Evolutionary conservation across 2,888 invertebrate genomes (phyloP).

Genomic region (Drosophila anomalata): DNA sequence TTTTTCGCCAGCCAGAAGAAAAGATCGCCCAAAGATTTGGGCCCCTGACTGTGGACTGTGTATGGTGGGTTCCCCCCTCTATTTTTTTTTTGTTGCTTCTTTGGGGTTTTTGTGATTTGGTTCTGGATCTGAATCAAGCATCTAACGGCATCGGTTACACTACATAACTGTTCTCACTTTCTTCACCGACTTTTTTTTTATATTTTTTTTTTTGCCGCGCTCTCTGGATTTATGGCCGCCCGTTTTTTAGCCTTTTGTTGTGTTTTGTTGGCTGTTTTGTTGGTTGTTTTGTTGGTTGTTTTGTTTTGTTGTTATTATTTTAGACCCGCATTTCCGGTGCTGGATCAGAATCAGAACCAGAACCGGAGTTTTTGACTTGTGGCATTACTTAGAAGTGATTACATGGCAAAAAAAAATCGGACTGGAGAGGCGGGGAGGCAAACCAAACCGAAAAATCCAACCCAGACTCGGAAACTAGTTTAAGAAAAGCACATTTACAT

Average conservation of each 20-base stretch:
- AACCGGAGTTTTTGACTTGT: constrained; percentile 14
- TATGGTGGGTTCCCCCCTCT: background rate
- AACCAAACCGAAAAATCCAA: background rate
- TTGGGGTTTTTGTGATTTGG: constrained; percentile 12
- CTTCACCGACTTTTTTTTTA: constrained; percentile 59
- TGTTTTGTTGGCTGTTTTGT: constrained; percentile 14
- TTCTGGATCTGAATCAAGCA: constrained; percentile 62
- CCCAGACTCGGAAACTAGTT: background rate
- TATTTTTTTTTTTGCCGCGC: constrained; percentile 34
- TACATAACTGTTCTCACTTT: constrained; percentile 80
- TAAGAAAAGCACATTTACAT: constrained; percentile 32
- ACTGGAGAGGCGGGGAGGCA: too few relatives aligned
- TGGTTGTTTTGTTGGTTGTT: background rate
- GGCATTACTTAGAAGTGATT: constrained; percentile 49
- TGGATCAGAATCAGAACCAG: constrained; percentile 31
- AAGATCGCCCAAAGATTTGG: constrained; percentile 42
- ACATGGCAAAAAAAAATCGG: constrained; percentile 32
- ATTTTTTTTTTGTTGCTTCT: background rate
- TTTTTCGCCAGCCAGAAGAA: constrained; percentile 54
- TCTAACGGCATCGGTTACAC: constrained; percentile 81
- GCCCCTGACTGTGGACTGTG: background rate
- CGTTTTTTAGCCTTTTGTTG: constrained; percentile 9
- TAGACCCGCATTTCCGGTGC: constrained; percentile 69
- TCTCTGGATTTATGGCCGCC: constrained; percentile 37
- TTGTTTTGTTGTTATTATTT: constrained; percentile 49